These are phyloP conservation scores for Cecropterus lyciades DNA, from an alignment of 1,140 invertebrate genomes.

Conservation along the genomic window DNA sequence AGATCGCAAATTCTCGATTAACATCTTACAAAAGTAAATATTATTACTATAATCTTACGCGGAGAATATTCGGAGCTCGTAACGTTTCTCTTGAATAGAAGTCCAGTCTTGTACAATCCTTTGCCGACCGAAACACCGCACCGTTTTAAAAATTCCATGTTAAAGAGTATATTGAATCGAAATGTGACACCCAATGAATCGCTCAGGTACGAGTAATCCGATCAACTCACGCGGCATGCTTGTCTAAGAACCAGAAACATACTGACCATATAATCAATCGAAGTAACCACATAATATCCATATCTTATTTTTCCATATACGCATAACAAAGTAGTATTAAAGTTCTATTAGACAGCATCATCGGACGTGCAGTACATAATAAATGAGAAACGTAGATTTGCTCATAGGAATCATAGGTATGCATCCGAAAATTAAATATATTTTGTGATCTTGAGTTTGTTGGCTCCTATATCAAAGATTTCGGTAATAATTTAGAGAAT, in stretches of 20 bases:
- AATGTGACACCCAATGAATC: slow-evolving; percentile 12
- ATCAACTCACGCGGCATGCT: slow-evolving; percentile 52
- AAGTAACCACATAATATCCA: background rate
- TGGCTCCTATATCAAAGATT: too few species aligned
- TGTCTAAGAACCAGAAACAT: slow-evolving; percentile 39
- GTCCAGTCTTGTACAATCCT: slow-evolving; percentile 35
- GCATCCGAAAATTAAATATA: too few species aligned
- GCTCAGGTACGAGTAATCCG: slow-evolving; percentile 19
- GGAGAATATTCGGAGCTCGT: slow-evolving; percentile 37
- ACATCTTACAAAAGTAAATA: slow-evolving; percentile 26
- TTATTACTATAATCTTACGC: slow-evolving; percentile 44
- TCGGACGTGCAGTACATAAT: background rate
- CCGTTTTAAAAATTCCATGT: slow-evolving; percentile 44
- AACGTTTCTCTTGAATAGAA: slow-evolving; percentile 32
- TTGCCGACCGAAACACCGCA: slow-evolving; percentile 32
- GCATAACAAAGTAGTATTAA: slow-evolving; percentile 6
- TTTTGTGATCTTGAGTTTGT: too few species aligned
- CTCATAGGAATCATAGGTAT: too few species aligned
- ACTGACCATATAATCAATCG: slow-evolving; percentile 41
- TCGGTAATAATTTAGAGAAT: too few species aligned
- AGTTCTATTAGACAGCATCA: background rate
- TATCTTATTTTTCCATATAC: slow-evolving; percentile 14
- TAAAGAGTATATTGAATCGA: slow-evolving; percentile 34
- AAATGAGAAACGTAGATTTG: too few species aligned
- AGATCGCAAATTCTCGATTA: slow-evolving; percentile 20